Base-by-base conservation (phyloP, 2,113 vertebrate genomes). In the Suncus etruscus region DNA sequence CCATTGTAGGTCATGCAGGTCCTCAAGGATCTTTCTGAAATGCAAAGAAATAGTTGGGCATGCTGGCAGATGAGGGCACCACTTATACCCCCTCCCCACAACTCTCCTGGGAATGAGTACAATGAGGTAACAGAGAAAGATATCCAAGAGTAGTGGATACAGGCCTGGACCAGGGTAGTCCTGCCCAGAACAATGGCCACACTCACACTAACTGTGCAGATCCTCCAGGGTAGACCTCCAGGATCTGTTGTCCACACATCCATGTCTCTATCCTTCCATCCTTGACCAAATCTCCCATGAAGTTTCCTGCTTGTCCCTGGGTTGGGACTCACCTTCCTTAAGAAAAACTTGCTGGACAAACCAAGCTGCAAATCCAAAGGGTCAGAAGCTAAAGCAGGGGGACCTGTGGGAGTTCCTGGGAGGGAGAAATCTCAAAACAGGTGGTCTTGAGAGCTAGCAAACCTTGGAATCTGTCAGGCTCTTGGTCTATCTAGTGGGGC, bases 181-280 rank as follows among this genome's bases (percentile, higher is more conserved):
- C 68, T 73, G 69, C 27, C 80, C 79, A 69, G 63, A 74, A 68
- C 69, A 91, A 72, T 8, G 48, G 11, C 48, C 75, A 83, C 29
- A 68, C 4, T 47, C 58, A 45, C 24, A 10, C 32, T 32, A 68
- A 31, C 0, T 0, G 27, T 39, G n/a, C 14, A 45, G 50, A 25
- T 5, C 73, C 54, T 18, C 54, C 54, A 58, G 54, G 15, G 45
- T 29, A 70, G 79, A 24, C 11, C 50, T 16, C 48, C 68, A 66
- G 54, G 83, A 29, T 18, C 32, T 15, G 0, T 11, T 9, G 50
- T 1, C 47, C 32, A 27, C 61, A 61, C 14, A 45, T 58, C 31
- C 50, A 70, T 61, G 32, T 25, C 63, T 84, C 82, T 18, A 58
- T 58, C 6, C 10, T 15, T 29, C 27, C 9, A 2, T 11, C 5